These are phyloP conservation scores for Meandrina meandrites DNA, from an alignment of 92 coral and sea anemone species.

Conservation along the genomic window DNA sequence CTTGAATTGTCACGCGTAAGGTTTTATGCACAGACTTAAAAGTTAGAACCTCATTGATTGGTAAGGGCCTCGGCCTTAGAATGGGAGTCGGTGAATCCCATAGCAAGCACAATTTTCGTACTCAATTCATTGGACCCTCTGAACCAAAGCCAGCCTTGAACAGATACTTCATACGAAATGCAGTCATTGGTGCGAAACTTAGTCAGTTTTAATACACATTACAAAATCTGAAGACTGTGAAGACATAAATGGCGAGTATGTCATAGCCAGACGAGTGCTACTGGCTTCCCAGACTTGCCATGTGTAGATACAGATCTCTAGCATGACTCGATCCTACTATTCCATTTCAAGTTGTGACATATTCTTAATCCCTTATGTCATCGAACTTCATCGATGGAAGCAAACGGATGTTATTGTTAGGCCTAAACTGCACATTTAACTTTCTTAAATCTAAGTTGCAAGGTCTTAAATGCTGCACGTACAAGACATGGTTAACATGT, in stretches of 20 bases:
- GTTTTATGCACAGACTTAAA: neutral
- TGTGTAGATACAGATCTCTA: neutral
- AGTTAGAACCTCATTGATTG: neutral
- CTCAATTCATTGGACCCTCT: neutral
- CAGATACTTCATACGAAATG: neutral
- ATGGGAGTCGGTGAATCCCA: neutral
- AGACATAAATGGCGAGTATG: neutral
- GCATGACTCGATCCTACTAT: conserved; percentile 24
- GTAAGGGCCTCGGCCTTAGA: neutral
- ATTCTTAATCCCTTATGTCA: conserved; percentile 15
- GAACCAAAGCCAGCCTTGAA: neutral
- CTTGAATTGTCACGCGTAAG: neutral
- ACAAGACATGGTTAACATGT: neutral
- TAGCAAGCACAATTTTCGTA: neutral
- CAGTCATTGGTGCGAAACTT: neutral
- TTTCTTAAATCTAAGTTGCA: neutral
- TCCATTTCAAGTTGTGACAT: conserved; percentile 9
- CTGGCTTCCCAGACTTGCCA: neutral
- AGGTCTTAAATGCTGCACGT: neutral
- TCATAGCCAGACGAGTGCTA: neutral
- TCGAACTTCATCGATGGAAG: neutral
- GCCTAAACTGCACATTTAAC: neutral
- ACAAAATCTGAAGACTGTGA: neutral
- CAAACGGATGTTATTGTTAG: conserved; percentile 19
- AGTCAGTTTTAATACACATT: neutral